These are phyloP conservation scores for Troilus luridus DNA, from an alignment of 2,888 invertebrate species.

Conservation along the genomic window DNA sequence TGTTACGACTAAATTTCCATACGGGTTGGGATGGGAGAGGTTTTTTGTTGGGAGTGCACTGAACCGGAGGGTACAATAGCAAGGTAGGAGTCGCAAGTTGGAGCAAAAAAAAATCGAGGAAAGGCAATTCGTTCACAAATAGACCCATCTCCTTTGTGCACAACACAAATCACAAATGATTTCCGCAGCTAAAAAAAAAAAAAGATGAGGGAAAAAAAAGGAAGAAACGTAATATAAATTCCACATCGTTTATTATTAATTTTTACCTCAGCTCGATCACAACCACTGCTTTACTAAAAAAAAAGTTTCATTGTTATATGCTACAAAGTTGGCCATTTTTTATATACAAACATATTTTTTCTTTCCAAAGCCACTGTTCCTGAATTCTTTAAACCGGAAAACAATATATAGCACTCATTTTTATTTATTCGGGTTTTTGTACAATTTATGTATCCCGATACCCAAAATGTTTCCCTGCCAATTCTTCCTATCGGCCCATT, in stretches of 20 bases:
- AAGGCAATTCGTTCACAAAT: constrained; percentile 25
- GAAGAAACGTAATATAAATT: not conserved
- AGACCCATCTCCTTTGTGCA: not conserved
- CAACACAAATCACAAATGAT: constrained; percentile 3
- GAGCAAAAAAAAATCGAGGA: not conserved
- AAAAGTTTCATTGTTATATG: not conserved
- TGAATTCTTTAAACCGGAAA: too few species aligned
- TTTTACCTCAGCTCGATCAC: not conserved
- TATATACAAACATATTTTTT: too few species aligned
- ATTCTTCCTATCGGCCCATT: too few species aligned
- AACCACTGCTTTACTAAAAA: not conserved
- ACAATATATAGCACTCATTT: too few species aligned
- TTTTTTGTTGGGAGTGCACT: not conserved
- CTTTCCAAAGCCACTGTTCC: too few species aligned
- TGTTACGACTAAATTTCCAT: constrained; percentile 20
- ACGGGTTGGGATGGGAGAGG: not conserved
- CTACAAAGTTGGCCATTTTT: too few species aligned
- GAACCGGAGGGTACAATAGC: not conserved
- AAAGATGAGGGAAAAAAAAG: too few species aligned
- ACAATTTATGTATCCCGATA: too few species aligned
- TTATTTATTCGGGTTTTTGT: too few species aligned
- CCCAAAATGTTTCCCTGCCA: too few species aligned
- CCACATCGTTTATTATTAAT: not conserved
- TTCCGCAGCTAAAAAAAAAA: not conserved
- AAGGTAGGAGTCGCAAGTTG: not conserved